Evolutionary conservation across 2,888 invertebrate genomes (phyloP).

Genomic region (Sinodicranocentrus sp.): DNA sequence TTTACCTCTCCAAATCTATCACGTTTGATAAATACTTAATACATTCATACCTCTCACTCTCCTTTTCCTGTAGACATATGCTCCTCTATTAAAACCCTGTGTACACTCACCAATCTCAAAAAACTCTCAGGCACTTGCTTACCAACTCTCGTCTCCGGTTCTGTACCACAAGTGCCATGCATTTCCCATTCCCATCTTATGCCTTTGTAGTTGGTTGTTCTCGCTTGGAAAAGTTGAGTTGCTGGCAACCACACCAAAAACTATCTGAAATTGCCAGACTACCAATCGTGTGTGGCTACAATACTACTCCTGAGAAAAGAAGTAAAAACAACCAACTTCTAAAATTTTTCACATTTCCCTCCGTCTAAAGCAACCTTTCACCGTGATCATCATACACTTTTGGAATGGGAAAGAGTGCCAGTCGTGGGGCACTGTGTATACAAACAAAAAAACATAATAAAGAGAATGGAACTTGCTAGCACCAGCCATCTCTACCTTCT

Average conservation of each 20-base stretch:
- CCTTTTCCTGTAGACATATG: constrained; percentile 11
- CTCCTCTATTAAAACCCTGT: constrained; percentile 23
- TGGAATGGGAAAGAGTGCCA: not conserved
- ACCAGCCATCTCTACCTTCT: too few relatives aligned
- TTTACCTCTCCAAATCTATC: constrained; percentile 36
- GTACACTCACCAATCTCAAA: constrained; percentile 20
- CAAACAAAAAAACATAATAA: constrained; percentile 4
- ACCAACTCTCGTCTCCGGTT: constrained; percentile 16
- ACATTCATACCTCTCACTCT: constrained; percentile 12
- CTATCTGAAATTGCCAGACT: constrained; percentile 45
- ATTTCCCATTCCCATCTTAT: constrained; percentile 36
- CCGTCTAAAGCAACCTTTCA: constrained; percentile 1
- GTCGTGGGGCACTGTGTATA: not conserved
- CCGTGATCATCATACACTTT: constrained; percentile 3
- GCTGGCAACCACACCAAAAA: constrained; percentile 59
- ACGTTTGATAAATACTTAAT: constrained; percentile 42
- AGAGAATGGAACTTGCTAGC: not conserved
- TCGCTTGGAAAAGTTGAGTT: constrained; percentile 49
- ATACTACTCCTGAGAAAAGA: constrained; percentile 35
- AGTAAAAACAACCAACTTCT: constrained; percentile 44
- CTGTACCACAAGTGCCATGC: constrained; percentile 21
- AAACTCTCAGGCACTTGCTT: constrained; percentile 12
- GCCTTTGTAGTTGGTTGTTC: constrained; percentile 34
- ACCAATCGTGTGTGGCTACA: constrained; percentile 38
- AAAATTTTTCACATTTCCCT: constrained; percentile 38